phyloP scores from a whole-genome alignment of 2,888 invertebrate species.

The Lepidonotus clava region DNA sequence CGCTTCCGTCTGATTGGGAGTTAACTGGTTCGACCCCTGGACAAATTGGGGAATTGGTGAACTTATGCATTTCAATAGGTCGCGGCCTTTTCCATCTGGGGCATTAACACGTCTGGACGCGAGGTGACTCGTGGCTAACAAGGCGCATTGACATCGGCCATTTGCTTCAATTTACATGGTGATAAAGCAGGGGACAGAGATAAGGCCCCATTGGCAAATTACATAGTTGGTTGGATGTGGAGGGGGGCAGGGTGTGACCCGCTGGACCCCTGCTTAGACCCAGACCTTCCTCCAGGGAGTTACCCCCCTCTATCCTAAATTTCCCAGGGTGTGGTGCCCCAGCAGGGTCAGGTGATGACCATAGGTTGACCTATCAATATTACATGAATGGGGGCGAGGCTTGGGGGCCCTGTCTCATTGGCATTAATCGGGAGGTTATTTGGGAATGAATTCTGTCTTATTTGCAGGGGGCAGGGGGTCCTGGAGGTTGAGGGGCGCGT shows the following conservation, averaged over 20 bases:
- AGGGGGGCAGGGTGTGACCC: not conserved
- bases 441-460: not conserved
- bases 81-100: not conserved
- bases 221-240: not conserved
- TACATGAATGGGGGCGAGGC: not conserved
- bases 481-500: not conserved
- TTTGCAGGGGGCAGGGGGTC: not conserved
- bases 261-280: not conserved
- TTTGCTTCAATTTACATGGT: slow-evolving; percentile 29
- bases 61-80: slow-evolving; percentile 32
- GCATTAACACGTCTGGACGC: slow-evolving; percentile 26
- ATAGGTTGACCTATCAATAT: slow-evolving; percentile 36
- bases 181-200: not conserved
- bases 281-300: not conserved
- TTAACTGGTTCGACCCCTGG: not conserved
- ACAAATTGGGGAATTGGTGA: not conserved
- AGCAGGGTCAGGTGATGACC: not conserved
- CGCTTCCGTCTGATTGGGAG: not conserved
- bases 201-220: slow-evolving; percentile 17
- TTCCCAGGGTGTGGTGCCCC: not conserved
- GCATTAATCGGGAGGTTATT: slow-evolving; percentile 40
- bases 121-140: slow-evolving; percentile 9
- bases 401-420: not conserved
- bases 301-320: not conserved
- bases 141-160: slow-evolving; percentile 2